These are phyloP conservation scores for Athrips mouffetella DNA, from an alignment of 2,888 invertebrate genomes.

Conservation along the genomic window DNA sequence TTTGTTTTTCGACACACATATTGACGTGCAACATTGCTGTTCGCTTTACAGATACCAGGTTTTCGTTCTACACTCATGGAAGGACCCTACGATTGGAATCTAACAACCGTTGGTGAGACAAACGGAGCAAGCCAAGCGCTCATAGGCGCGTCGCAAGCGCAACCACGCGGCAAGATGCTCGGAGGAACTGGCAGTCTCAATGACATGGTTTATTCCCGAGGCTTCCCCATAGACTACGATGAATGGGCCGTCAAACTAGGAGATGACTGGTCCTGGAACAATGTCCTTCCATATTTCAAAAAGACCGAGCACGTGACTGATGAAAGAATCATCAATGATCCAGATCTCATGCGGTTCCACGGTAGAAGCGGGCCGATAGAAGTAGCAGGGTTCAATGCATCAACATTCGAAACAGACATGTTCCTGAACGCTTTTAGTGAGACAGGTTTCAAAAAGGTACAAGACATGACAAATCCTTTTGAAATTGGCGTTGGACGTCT, in stretches of 20 bases:
- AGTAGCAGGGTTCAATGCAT: conserved; percentile 42
- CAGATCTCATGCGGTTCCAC: conserved; percentile 46
- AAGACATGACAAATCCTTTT: conserved; percentile 59
- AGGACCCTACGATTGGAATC: conserved; percentile 60
- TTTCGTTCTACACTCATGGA: conserved; percentile 39
- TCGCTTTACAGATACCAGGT: conserved; percentile 52
- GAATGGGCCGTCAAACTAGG: conserved; percentile 48
- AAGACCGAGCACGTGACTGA: conserved; percentile 60
- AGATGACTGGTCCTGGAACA: conserved; percentile 55
- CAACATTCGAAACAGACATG: conserved; percentile 34
- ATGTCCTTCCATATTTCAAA: conserved; percentile 54
- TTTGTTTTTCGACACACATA: background rate
- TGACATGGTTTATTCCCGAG: conserved; percentile 64
- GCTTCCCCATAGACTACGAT: conserved; percentile 56
- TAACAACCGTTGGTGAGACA: conserved; percentile 48
- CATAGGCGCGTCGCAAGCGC: conserved; percentile 42
- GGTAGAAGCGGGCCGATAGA: conserved; percentile 53
- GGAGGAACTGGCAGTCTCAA: conserved; percentile 62
- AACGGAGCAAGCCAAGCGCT: conserved; percentile 46
- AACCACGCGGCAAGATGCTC: conserved; percentile 59
- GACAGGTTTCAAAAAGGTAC: conserved; percentile 47
- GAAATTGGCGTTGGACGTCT: conserved; percentile 55
- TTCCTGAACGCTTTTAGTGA: conserved; percentile 52
- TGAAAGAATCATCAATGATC: conserved; percentile 43
- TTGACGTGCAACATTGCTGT: too few species aligned